Evolutionary conservation across 1,140 invertebrate species (phyloP).

Genomic region (Camponotus vicinus): DNA sequence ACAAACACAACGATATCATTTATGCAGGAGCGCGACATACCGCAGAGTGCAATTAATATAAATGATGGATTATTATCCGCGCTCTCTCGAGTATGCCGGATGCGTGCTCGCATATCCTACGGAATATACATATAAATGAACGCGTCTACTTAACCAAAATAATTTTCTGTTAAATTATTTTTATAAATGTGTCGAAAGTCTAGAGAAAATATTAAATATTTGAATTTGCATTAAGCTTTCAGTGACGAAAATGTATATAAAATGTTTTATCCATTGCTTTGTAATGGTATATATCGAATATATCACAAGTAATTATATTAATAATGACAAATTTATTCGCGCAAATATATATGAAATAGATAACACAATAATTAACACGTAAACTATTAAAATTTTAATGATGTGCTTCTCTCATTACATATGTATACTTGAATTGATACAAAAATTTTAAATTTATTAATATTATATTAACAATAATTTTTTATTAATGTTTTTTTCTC

Average conservation of each 20-base stretch:
- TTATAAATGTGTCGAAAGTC: neutral
- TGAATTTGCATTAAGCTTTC: neutral
- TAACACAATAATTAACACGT: neutral
- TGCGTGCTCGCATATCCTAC: slow-evolving; percentile 65
- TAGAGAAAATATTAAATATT: neutral
- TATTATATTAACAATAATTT: neutral
- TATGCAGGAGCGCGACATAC: slow-evolving; percentile 77
- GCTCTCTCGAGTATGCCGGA: slow-evolving; percentile 73
- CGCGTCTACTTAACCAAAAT: neutral
- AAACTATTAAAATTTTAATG: neutral
- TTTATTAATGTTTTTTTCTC: neutral
- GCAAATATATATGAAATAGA: neutral
- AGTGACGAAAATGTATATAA: neutral
- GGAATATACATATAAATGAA: slow-evolving; percentile 38
- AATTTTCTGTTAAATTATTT: slow-evolving; percentile 48
- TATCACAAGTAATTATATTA: neutral
- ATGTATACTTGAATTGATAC: neutral
- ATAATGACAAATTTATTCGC: neutral
- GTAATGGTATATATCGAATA: neutral
- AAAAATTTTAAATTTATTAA: neutral
- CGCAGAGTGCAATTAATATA: slow-evolving; percentile 83
- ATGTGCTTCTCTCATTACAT: neutral
- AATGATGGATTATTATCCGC: slow-evolving; percentile 82
- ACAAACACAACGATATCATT: slow-evolving; percentile 81
- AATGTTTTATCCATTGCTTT: neutral